These are phyloP conservation scores for Troilus luridus DNA, from an alignment of 2,888 invertebrate genomes.

Conservation along the genomic window DNA sequence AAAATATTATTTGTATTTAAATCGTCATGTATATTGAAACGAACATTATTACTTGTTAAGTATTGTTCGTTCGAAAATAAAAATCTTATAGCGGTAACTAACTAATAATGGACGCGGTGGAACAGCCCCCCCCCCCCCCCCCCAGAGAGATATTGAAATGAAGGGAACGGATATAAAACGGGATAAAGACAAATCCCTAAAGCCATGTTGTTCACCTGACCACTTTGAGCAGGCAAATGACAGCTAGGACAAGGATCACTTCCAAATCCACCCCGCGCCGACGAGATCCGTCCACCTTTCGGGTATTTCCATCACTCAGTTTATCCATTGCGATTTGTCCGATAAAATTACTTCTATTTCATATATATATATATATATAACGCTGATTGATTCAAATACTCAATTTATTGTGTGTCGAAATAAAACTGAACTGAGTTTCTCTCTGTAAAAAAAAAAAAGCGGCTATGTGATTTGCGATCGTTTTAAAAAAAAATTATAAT, in stretches of 20 bases:
- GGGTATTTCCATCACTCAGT: background rate
- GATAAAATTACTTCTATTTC: background rate
- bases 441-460: too few relatives aligned
- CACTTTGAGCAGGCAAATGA: slow-evolving; percentile 3
- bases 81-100: background rate
- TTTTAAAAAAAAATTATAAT: too few relatives aligned
- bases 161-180: background rate
- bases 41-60: too few relatives aligned
- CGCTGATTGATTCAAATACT: too few relatives aligned
- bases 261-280: background rate
- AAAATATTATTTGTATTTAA: too few relatives aligned
- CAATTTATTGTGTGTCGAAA: too few relatives aligned
- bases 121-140: background rate
- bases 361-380: background rate
- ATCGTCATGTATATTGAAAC: too few relatives aligned
- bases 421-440: too few relatives aligned
- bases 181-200: slow-evolving; percentile 22
- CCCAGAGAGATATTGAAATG: background rate
- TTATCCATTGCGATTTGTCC: background rate
- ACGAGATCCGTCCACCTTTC: background rate
- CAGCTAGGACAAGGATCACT: background rate
- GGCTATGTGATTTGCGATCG: too few relatives aligned
- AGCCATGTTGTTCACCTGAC: slow-evolving; percentile 23
- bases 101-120: background rate
- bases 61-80: too few relatives aligned